phyloP scores from a whole-genome alignment of 2,888 invertebrate genomes.

The Drosophila neotestacea region DNA sequence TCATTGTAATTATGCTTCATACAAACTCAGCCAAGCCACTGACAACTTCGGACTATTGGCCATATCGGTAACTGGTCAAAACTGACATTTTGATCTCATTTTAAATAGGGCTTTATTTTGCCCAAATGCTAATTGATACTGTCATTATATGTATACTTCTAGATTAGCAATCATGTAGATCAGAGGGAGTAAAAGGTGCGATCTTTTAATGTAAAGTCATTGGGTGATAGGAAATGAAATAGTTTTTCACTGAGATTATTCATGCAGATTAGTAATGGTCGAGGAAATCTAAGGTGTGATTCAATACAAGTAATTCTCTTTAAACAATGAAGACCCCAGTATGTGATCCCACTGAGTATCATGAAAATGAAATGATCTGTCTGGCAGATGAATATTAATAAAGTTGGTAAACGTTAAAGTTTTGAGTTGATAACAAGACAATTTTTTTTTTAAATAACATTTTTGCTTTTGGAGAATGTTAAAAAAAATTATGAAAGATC shows the following conservation, averaged over 20 bases:
- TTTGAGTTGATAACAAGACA: too few species aligned
- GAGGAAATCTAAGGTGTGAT: background rate
- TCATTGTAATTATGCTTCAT: slow-evolving; percentile 67
- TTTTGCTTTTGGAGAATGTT: too few species aligned
- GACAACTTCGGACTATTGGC: background rate
- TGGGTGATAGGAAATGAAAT: background rate
- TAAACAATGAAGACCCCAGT: background rate
- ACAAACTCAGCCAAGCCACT: background rate
- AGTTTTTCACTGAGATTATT: background rate
- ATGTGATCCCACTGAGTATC: background rate
- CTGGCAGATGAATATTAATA: too few species aligned
- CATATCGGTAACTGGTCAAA: slow-evolving; percentile 1
- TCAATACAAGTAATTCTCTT: background rate
- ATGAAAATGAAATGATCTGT: background rate
- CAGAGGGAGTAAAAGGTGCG: background rate
- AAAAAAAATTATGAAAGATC: too few species aligned
- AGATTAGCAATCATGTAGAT: background rate
- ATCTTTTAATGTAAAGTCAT: background rate
- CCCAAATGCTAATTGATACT: background rate
- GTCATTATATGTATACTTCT: background rate
- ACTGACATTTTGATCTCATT: slow-evolving; percentile 2
- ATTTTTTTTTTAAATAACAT: too few species aligned
- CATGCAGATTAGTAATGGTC: too few species aligned
- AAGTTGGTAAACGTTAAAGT: too few species aligned
- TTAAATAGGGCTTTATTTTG: background rate